Evolutionary conservation across 1,140 invertebrate genomes (phyloP).

Genomic region (Cotesia chilonis): DNA sequence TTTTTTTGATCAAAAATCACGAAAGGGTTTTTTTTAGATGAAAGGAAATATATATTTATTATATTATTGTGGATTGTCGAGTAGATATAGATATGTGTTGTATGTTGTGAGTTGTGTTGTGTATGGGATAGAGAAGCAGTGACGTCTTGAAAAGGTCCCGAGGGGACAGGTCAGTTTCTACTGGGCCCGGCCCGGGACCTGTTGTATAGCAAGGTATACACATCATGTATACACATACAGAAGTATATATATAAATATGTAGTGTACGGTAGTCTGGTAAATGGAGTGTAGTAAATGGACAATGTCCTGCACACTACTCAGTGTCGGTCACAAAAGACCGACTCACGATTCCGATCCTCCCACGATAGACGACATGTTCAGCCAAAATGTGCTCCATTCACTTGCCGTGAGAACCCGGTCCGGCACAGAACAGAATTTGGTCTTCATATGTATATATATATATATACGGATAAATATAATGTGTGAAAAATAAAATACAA

Average conservation of each 20-base stretch:
- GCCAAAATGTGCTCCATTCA: constrained; percentile 57
- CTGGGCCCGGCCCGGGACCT: constrained; percentile 48
- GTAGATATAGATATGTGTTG: constrained; percentile 5
- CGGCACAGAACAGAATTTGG: constrained; percentile 59
- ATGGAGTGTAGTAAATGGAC: constrained; percentile 52
- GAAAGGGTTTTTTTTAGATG: constrained; percentile 57
- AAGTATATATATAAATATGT: too few relatives aligned
- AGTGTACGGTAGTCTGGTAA: too few relatives aligned
- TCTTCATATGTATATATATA: not conserved
- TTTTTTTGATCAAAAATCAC: constrained; percentile 55
- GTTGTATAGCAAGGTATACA: constrained; percentile 45
- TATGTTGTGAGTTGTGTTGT: not conserved
- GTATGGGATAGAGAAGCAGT: not conserved
- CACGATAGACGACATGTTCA: constrained; percentile 63
- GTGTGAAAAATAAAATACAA: too few relatives aligned
- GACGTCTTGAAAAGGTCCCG: constrained; percentile 40
- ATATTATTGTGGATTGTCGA: constrained; percentile 20
- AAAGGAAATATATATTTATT: constrained; percentile 15
- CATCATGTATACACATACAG: too few relatives aligned
- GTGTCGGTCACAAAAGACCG: constrained; percentile 48
- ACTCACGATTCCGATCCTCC: constrained; percentile 58
- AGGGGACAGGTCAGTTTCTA: constrained; percentile 62
- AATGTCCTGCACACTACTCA: constrained; percentile 59
- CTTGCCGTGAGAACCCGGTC: constrained; percentile 65
- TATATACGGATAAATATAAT: not conserved